phyloP scores from a whole-genome alignment of 2,797 vertebrate species.

The Luscinia megarhynchos region DNA sequence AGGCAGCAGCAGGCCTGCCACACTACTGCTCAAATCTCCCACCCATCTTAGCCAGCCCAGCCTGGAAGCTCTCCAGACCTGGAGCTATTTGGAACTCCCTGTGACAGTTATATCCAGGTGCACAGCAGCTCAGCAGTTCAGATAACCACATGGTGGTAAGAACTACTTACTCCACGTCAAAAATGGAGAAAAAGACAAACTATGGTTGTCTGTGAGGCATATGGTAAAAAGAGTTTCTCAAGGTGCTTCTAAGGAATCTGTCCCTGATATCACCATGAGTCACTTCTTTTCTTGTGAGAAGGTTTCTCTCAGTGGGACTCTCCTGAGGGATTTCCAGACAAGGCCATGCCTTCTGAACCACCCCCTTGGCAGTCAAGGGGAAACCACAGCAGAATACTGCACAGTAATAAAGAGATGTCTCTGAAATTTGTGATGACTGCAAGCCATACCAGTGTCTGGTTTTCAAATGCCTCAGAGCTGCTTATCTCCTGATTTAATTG shows the following conservation, averaged over 20 bases:
- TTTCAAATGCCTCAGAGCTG: not conserved
- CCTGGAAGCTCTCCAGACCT: not conserved
- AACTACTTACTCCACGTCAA: not conserved
- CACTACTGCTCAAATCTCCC: not conserved
- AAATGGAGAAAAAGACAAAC: not conserved
- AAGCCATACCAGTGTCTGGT: not conserved
- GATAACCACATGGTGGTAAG: not conserved
- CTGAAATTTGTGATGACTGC: not conserved
- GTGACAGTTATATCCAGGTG: not conserved
- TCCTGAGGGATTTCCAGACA: not conserved
- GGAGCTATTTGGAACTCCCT: not conserved
- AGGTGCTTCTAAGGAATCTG: not conserved
- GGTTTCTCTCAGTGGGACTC: not conserved
- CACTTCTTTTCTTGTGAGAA: not conserved
- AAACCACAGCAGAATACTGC: not conserved
- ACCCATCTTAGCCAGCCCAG: not conserved
- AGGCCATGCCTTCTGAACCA: not conserved
- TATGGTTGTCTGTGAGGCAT: not conserved
- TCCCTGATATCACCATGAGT: not conserved
- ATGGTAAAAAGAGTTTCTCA: fast-evolving
- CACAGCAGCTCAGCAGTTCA: not conserved
- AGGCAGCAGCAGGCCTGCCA: not conserved
- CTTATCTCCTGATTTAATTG: not conserved
- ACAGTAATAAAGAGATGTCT: not conserved
- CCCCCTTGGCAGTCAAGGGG: not conserved